phyloP scores from a whole-genome alignment of 2,888 invertebrate genomes.

The Polydrusus cervinus region DNA sequence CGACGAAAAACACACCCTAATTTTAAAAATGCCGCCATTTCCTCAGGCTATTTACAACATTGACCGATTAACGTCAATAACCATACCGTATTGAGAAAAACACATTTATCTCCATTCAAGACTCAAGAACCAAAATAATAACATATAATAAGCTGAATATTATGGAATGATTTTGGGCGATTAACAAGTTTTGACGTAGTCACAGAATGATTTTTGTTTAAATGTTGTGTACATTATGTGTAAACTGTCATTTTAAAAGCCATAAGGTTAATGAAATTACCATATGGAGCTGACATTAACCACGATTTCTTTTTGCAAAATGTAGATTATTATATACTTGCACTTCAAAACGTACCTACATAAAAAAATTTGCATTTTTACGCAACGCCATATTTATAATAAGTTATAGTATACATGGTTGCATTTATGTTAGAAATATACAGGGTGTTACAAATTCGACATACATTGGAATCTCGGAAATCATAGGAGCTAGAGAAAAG shows the following conservation, averaged over 20 bases:
- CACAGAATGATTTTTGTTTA: background rate
- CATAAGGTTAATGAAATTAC: background rate
- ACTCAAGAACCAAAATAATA: background rate
- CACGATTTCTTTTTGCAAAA: background rate
- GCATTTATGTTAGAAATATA: too few species aligned
- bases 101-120: background rate
- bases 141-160: background rate
- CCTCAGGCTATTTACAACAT: background rate
- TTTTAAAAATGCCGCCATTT: background rate
- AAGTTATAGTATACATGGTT: too few species aligned
- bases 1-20: background rate
- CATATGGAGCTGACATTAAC: background rate
- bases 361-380: background rate
- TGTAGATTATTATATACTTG: background rate
- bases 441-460: too few species aligned
- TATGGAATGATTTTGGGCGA: background rate
- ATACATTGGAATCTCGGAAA: too few species aligned
- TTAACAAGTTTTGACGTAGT: background rate
- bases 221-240: background rate
- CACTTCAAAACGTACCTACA: too few species aligned
- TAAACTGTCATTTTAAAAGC: background rate
- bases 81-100: background rate
- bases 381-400: too few species aligned
- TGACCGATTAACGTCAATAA: slow-evolving; percentile 1
- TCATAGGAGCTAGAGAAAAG: too few species aligned